phyloP scores from a whole-genome alignment of 2,113 vertebrate species.

The Recurvirostra avosetta region DNA sequence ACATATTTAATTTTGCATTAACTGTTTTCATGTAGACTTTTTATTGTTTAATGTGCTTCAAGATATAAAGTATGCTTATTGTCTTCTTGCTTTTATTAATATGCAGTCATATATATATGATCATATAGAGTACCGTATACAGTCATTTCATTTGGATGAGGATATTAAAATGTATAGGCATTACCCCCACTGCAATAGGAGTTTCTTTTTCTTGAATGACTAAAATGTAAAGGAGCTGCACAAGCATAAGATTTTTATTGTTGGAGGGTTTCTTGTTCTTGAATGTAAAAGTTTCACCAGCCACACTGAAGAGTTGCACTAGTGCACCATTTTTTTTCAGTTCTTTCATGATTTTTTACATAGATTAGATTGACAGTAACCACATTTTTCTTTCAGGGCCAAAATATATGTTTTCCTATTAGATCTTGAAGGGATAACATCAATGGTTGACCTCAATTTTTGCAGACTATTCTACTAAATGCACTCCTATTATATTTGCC shows the following conservation, averaged over 20 bases:
- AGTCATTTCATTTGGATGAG: background rate
- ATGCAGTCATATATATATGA: background rate
- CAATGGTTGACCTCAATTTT: conserved; percentile 52
- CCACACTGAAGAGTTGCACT: background rate
- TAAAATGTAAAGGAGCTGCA: background rate
- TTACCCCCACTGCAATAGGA: background rate
- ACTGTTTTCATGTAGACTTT: background rate
- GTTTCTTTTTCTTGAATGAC: background rate
- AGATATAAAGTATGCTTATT: background rate
- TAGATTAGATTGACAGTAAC: conserved; percentile 26
- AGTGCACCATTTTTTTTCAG: background rate
- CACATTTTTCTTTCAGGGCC: conserved; percentile 5
- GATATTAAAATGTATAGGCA: background rate
- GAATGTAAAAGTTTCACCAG: background rate
- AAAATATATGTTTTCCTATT: conserved; percentile 28
- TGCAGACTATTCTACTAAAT: conserved; percentile 22
- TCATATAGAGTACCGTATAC: background rate
- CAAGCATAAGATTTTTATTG: background rate
- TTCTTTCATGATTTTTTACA: background rate
- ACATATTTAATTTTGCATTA: conserved; percentile 13
- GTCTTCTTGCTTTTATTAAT: background rate
- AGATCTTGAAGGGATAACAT: conserved; percentile 38
- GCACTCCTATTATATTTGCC: conserved; percentile 37
- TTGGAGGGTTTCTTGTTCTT: background rate
- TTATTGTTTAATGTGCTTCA: background rate